Evolutionary conservation across 1,140 invertebrate species (phyloP), one percentile per base, ranked within the genome.

Genomic region (Teleopsis dalmanni): DNA sequence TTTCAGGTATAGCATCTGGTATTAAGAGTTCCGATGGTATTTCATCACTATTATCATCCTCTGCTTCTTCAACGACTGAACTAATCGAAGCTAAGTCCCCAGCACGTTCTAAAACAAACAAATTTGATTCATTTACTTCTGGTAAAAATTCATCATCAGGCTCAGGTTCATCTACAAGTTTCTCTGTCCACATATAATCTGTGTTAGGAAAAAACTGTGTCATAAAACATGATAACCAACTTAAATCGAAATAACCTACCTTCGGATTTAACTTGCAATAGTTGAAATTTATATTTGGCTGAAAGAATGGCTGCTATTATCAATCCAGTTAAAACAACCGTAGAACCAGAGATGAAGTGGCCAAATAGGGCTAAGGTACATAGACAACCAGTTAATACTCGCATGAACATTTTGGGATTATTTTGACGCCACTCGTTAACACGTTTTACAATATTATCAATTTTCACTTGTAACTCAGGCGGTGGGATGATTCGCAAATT

Each of bases 141-240:
- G 66, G 66, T 52, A 70, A 45, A 41, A 70, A 70, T 48, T 70
- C 66, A 52, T 69, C 65, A 14, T 70, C 65, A 11, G 51, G 33
- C 46, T 68, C 65, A 16, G 55, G 47, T 22, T 65, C 65, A 23
- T 55, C 56, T 13, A 57, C 57, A 2, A 64, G 45, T 36, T 55
- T 60, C 37, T 65, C 59, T 16, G 59, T 57, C 61, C 58, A 63
- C 11, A 58, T 53, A 31, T 57, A 65, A 49, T 65, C 62, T 62
- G 34, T 31, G 26, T 40, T 21, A 4, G 11, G 4, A 16, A 41
- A 22, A 23, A 4, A 21, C 11, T 23, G 22, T 8, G 14, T 21
- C 5, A 9, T 14, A 8, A 33, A 25, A 25, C 31, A 6, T 10
- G 29, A 11, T 23, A 18, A 31, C 3, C 13, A 13, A 43, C 34